Percentiles rank a stretch among this genome's conserved stretches.
phyloP scores from a whole-genome alignment of 2,888 invertebrate species.

The Drosophila peninsularis region DNA sequence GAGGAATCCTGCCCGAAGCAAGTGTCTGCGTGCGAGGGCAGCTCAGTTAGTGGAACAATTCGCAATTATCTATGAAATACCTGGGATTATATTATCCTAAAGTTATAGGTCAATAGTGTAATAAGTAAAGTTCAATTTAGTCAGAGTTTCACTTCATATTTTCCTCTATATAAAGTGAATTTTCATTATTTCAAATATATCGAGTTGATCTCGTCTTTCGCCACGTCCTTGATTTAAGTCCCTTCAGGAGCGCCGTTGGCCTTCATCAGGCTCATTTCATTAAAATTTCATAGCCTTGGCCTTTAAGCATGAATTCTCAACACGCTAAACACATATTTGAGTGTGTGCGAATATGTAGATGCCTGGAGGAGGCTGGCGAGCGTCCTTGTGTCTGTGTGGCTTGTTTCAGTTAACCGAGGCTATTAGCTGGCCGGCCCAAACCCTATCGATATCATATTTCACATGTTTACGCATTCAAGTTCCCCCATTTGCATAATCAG shows the following conservation, averaged over 20 bases:
- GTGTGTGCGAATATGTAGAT: constrained; percentile 4
- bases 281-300: constrained; percentile 38
- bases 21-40: constrained; percentile 18
- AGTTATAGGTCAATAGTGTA: neutral
- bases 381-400: neutral
- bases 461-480: constrained; percentile 39
- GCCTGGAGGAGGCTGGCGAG: neutral
- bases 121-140: neutral
- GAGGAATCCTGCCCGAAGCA: neutral
- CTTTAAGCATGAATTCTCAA: constrained; percentile 2
- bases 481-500: constrained; percentile 71
- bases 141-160: too few species aligned
- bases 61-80: neutral
- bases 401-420: constrained; percentile 16
- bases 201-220: neutral
- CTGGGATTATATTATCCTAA: neutral
- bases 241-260: constrained; percentile 24
- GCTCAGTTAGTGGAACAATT: neutral
- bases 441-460: constrained; percentile 59
- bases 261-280: constrained; percentile 33
- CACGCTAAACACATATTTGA: neutral
- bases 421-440: constrained; percentile 9
- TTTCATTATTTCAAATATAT: neutral
- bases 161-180: neutral
- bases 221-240: constrained; percentile 9